Base-by-base conservation (phyloP, 2,888 invertebrate genomes). In the Eilema depressum region DNA sequence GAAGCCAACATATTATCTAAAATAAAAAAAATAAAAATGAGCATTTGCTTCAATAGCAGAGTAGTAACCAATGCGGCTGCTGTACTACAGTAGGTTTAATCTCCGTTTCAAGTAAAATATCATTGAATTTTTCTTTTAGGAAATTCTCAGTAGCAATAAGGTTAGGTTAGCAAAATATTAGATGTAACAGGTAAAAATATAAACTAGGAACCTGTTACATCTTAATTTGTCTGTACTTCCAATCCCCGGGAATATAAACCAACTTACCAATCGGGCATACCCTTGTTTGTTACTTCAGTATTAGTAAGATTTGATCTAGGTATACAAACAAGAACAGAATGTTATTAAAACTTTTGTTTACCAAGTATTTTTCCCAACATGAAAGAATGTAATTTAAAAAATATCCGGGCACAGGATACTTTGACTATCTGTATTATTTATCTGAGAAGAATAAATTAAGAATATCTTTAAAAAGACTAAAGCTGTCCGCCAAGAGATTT, bases 401-500 rank as follows among this genome's bases (percentile, higher is more conserved):
- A 33, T 57, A 11, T 10, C 25, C 25, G 57, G 10, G 17, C 25
- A 33, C 25, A 66, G 30, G 30, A 57, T 41, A 25, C 25, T 63
- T 25, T 2, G 37, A 7, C 41, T 37, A 23, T 37, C 41, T 62
- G 7, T 59, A 59, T 26, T 28, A 59, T 70, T 60, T 63, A 57
- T 63, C 68, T 12, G 37, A 65, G 68, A 61, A 60, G 64, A 68
- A 70, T 69, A 41, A 56, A 67, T 66, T 33, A 64, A 68, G 41
- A 63, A 78, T 68, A 61, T 57, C 63, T 17, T 74, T 70, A 28
- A 67, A 78, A 72, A 68, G 67, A 63, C 68, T 71, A 65, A 71
- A 78, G 64, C 70, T 65, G 73, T 70, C 66, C 72, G 59, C 67
- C 60, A 75, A 66, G 69, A 71, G 53, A 64, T 74, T 65, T 68